Percentiles rank a stretch among this genome's conserved stretches.
Evolutionary conservation across 1,140 invertebrate species (phyloP).

Genomic region (Macrobrachium rosenbergii): DNA sequence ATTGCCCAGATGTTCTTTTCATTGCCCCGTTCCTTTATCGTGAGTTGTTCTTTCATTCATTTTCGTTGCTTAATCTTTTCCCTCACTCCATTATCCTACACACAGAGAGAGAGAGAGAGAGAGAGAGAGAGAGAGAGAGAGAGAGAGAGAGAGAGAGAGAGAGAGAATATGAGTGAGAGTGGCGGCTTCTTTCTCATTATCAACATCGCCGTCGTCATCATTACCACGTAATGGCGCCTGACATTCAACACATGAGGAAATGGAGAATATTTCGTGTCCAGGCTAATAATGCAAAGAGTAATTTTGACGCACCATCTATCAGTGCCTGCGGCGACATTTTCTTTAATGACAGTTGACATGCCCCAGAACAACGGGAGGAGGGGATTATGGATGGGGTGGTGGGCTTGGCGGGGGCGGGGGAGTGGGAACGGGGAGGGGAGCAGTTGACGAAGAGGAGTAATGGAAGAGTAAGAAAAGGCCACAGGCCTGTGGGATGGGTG

Average conservation of each 20-base stretch:
- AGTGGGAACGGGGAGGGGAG: background rate
- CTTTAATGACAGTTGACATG: slow-evolving; percentile 49
- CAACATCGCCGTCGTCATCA: slow-evolving; percentile 47
- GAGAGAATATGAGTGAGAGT: too few species aligned
- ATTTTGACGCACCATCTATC: slow-evolving; percentile 49
- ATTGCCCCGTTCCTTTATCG: too few species aligned
- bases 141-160: too few species aligned
- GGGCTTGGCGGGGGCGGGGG: background rate
- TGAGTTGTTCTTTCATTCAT: too few species aligned
- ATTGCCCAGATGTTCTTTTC: too few species aligned
- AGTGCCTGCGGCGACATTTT: slow-evolving; percentile 35
- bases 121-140: too few species aligned
- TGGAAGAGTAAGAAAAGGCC: background rate
- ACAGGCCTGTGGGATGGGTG: background rate
- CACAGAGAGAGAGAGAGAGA: too few species aligned
- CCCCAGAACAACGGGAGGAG: background rate
- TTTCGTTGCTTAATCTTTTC: too few species aligned
- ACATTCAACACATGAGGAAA: slow-evolving; percentile 41
- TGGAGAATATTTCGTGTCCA: slow-evolving; percentile 46
- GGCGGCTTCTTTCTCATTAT: background rate
- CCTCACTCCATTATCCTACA: too few species aligned
- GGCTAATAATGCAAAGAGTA: slow-evolving; percentile 43
- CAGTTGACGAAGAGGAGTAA: background rate
- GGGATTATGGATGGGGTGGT: background rate
- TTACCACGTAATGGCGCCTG: slow-evolving; percentile 36